Evolutionary conservation across 2,113 vertebrate genomes (phyloP).

Genomic region (Terrapene triunguis): DNA sequence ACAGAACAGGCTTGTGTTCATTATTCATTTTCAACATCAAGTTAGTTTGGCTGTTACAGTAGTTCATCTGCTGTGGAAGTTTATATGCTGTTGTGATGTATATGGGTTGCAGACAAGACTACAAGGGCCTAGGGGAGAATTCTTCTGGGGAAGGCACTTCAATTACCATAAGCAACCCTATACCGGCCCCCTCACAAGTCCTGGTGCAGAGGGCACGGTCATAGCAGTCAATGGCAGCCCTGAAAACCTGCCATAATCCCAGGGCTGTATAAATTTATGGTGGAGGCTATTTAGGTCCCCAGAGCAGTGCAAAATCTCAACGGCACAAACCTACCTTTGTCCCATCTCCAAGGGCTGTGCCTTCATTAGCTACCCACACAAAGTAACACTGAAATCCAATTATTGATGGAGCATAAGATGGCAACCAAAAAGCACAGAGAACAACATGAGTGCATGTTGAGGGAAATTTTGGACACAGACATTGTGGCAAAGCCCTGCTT

Average conservation of each 20-base stretch:
- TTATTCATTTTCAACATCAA: neutral
- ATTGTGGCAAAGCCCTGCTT: neutral
- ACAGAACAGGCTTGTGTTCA: neutral
- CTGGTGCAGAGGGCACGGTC: rapidly evolving
- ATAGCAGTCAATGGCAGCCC: neutral
- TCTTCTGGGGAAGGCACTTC: neutral
- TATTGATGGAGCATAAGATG: neutral
- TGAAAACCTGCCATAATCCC: neutral
- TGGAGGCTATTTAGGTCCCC: neutral
- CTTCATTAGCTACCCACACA: neutral
- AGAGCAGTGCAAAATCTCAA: neutral
- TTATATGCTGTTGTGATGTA: rapidly evolving
- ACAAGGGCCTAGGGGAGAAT: rapidly evolving
- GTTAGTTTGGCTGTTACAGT: neutral
- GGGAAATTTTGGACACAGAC: rapidly evolving
- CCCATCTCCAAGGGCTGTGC: neutral
- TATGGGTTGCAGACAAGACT: neutral
- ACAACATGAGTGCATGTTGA: rapidly evolving
- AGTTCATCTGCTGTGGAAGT: rapidly evolving
- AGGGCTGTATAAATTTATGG: neutral
- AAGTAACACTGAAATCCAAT: neutral
- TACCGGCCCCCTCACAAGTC: neutral
- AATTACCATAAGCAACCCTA: neutral
- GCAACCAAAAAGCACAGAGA: rapidly evolving
- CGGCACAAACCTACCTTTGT: neutral